These are phyloP conservation scores for Bergia sp. DNA, from an alignment of 92 coral and sea anemone species.

Conservation along the genomic window DNA sequence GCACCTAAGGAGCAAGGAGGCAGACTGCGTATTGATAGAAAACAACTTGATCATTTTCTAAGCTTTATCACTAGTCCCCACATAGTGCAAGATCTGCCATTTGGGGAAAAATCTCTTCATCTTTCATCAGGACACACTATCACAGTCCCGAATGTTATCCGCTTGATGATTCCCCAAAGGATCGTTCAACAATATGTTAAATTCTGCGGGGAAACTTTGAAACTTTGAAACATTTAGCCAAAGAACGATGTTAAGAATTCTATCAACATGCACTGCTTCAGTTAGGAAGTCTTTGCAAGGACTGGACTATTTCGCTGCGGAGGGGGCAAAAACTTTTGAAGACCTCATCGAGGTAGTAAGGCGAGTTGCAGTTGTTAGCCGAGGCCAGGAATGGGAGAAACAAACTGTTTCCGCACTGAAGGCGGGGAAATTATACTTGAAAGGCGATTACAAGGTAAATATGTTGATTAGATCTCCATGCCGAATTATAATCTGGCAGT, in stretches of 20 bases:
- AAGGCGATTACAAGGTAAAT: not conserved
- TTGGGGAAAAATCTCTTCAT: not conserved
- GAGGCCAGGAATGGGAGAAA: not conserved
- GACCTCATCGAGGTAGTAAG: not conserved
- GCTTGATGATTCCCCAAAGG: not conserved
- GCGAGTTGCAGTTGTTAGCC: not conserved
- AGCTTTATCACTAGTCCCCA: constrained; percentile 11
- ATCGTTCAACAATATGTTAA: not conserved
- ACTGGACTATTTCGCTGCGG: not conserved
- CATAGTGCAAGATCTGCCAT: not conserved
- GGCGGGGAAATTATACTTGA: not conserved
- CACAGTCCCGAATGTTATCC: not conserved
- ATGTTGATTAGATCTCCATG: too few relatives aligned
- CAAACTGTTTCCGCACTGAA: not conserved
- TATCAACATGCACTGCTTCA: not conserved
- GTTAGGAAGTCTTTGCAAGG: not conserved
- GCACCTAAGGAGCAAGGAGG: not conserved
- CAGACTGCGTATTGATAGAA: not conserved
- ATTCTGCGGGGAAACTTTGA: not conserved
- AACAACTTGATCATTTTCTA: constrained; percentile 32
- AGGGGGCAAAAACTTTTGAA: not conserved
- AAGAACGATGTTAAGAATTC: not conserved
- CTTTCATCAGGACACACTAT: not conserved
- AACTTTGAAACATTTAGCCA: not conserved
- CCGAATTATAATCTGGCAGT: too few relatives aligned